These are phyloP conservation scores for Oeneis ivallda DNA, from an alignment of 2,888 invertebrate species.

Conservation along the genomic window DNA sequence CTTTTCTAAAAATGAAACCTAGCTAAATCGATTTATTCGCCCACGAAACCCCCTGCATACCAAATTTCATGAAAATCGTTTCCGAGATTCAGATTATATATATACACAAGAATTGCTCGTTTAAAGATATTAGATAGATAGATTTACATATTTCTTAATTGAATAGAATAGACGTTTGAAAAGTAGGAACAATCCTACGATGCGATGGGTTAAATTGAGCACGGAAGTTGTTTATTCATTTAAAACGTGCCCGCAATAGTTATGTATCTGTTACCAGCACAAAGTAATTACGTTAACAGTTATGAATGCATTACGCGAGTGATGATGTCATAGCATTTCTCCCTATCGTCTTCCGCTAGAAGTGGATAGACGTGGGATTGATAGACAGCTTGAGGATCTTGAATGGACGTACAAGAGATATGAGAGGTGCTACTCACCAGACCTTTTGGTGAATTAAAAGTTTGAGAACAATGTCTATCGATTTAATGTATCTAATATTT, in stretches of 20 bases:
- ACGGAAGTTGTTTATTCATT: slow-evolving; percentile 25
- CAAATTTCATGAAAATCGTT: too few relatives aligned
- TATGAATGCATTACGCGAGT: slow-evolving; percentile 31
- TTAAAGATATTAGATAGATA: too few relatives aligned
- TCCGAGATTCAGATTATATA: too few relatives aligned
- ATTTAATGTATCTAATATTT: too few relatives aligned
- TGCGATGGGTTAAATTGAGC: slow-evolving; percentile 15
- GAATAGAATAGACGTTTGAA: not conserved
- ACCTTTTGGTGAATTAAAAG: too few relatives aligned
- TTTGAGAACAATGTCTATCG: too few relatives aligned
- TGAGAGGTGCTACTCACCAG: slow-evolving; percentile 30
- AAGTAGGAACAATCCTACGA: slow-evolving; percentile 3
- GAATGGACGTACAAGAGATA: slow-evolving; percentile 27
- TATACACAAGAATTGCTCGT: too few relatives aligned
- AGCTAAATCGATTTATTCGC: too few relatives aligned
- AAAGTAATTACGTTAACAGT: slow-evolving; percentile 29
- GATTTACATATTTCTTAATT: too few relatives aligned
- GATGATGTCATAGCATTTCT: slow-evolving; percentile 30
- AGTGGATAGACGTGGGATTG: slow-evolving; percentile 49
- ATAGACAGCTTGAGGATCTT: slow-evolving; percentile 58
- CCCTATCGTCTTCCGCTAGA: slow-evolving; percentile 49
- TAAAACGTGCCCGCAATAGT: slow-evolving; percentile 25
- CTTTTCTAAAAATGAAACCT: too few relatives aligned
- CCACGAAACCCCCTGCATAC: too few relatives aligned
- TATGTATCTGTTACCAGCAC: slow-evolving; percentile 22